Percentiles rank a stretch among this genome's conserved stretches.
Evolutionary conservation across 2,113 vertebrate species (phyloP).

Genomic region (cat (Felis catus)): DNA sequence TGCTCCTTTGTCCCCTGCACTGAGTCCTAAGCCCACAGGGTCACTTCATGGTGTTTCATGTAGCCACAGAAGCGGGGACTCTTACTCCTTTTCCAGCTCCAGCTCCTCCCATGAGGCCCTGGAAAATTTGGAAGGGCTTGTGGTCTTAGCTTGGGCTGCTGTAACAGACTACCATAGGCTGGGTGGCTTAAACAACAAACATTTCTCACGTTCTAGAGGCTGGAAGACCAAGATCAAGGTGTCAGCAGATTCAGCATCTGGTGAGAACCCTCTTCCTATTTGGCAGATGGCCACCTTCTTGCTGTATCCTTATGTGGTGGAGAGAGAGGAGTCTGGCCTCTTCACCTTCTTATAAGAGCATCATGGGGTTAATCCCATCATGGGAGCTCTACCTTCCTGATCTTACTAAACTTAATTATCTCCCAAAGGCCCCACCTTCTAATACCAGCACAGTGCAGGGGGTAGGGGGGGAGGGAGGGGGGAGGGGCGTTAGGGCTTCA

Average conservation of each 20-base stretch:
- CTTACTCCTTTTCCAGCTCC: background rate
- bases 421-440: background rate
- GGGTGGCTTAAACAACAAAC: background rate
- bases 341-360: background rate
- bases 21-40: background rate
- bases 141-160: background rate
- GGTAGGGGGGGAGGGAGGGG: no score
- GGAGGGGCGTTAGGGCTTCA: background rate
- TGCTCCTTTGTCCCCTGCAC: background rate
- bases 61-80: background rate
- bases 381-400: background rate
- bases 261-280: background rate
- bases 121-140: background rate
- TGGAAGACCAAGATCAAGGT: background rate
- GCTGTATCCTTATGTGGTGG: background rate
- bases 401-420: background rate
- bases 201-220: background rate
- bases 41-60: background rate
- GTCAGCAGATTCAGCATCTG: background rate
- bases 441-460: background rate
- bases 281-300: background rate
- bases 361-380: background rate
- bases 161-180: background rate
- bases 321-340: background rate
- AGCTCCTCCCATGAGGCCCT: background rate